Conservation (phyloP, 2,888 invertebrate genomes). For the Andrena minutula region DNA sequence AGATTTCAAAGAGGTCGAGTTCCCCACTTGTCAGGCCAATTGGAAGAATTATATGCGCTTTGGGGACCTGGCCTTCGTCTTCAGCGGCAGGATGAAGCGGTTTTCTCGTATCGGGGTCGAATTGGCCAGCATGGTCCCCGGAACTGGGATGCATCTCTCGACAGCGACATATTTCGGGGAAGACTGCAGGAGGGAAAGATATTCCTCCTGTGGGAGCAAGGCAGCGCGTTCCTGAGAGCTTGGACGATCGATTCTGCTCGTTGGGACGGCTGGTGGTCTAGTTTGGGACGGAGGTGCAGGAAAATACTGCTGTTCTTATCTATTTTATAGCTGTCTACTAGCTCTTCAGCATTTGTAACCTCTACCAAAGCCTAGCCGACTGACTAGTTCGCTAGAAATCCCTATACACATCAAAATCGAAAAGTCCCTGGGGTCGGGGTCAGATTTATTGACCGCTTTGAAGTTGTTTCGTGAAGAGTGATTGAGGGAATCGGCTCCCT, state of each 20-base stretch:
- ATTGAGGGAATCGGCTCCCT: too few relatives aligned
- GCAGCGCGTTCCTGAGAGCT: constrained; percentile 25
- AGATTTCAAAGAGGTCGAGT: too few relatives aligned
- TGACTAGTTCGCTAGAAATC: too few relatives aligned
- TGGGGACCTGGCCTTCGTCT: constrained; percentile 39
- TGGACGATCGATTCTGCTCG: constrained; percentile 55
- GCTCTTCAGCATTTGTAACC: not conserved
- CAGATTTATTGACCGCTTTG: too few relatives aligned
- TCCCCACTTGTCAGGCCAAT: not conserved
- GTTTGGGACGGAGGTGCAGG: not conserved
- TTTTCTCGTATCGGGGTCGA: constrained; percentile 49
- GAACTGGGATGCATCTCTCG: constrained; percentile 22
- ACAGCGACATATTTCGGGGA: constrained; percentile 53
- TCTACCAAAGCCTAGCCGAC: not conserved
- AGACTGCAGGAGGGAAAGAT: constrained; percentile 42
- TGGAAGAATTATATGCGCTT: constrained; percentile 47
- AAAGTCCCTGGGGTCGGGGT: too few relatives aligned
- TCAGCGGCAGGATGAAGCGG: constrained; percentile 50
- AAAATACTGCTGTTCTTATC: not conserved
- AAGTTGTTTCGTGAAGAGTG: too few relatives aligned
- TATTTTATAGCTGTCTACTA: not conserved
- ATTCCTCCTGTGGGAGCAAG: constrained; percentile 50
- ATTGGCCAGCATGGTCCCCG: constrained; percentile 15
- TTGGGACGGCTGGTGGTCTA: constrained; percentile 32
- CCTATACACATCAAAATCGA: too few relatives aligned